phyloP scores from a whole-genome alignment of 1,140 invertebrate genomes.

The Psix sp. region DNA sequence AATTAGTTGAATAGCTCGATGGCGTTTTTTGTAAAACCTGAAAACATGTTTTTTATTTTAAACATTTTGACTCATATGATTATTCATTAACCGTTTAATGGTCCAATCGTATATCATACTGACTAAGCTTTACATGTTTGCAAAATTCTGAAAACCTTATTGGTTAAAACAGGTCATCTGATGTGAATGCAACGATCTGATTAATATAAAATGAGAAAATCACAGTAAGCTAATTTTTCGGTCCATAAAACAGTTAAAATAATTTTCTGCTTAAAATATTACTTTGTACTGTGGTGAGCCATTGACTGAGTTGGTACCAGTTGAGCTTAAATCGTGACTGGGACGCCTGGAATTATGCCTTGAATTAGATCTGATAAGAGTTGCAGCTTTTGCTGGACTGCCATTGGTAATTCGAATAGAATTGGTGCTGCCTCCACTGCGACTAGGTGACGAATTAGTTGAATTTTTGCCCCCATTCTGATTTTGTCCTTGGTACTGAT shows the following conservation, averaged over 20 bases:
- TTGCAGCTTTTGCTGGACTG: slow-evolving; percentile 68
- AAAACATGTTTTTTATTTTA: no score
- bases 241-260: no score
- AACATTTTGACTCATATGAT: no score
- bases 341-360: slow-evolving; percentile 70
- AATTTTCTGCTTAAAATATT: no score
- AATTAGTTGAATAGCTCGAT: slow-evolving; percentile 71
- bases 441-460: slow-evolving; percentile 73
- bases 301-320: slow-evolving; percentile 69
- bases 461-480: slow-evolving; percentile 72
- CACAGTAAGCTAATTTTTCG: no score
- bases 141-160: no score
- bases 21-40: slow-evolving; percentile 73
- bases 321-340: slow-evolving; percentile 69
- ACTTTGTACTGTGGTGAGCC: slow-evolving; percentile 75
- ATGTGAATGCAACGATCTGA: no score
- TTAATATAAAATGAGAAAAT: no score
- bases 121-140: no score
- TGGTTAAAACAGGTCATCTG: no score
- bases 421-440: slow-evolving; percentile 73
- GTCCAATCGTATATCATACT: no score
- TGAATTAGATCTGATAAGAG: slow-evolving; percentile 65
- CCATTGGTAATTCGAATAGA: slow-evolving; percentile 69
- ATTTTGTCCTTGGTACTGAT: slow-evolving; percentile 65
- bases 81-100: no score